Conservation (phyloP, 2,888 invertebrate genomes). For the Apamea sordens region DNA sequence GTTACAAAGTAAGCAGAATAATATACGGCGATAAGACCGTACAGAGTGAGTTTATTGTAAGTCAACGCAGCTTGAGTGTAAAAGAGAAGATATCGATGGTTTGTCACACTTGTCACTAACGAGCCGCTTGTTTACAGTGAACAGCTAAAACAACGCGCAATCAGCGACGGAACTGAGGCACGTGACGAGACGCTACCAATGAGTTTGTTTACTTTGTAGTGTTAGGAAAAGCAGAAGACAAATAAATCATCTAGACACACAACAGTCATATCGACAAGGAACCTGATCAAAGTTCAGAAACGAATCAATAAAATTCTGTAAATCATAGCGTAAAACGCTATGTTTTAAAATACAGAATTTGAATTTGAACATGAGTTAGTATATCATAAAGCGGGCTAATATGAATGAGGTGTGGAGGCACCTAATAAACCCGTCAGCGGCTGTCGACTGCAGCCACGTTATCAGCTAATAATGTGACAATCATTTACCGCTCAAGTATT, state of each 20-base stretch:
- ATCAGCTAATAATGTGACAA: conserved; percentile 6
- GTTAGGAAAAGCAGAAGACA: background rate
- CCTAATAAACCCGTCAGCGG: conserved; percentile 1
- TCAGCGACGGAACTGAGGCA: conserved; percentile 2
- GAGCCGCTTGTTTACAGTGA: background rate
- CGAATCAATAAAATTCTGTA: background rate
- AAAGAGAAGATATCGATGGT: background rate
- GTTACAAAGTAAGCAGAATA: background rate
- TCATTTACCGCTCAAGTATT: conserved; percentile 3
- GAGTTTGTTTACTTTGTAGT: background rate
- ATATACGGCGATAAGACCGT: too few relatives aligned
- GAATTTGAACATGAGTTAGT: background rate
- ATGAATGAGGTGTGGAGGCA: background rate
- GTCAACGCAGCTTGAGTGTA: background rate
- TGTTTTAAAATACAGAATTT: too few relatives aligned
- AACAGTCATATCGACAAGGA: background rate
- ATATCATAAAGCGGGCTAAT: background rate
- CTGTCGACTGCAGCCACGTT: background rate
- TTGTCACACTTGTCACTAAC: background rate
- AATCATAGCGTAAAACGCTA: background rate
- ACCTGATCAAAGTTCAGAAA: background rate
- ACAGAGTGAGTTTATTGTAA: background rate
- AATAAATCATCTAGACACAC: background rate
- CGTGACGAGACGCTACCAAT: background rate
- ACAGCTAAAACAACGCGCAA: background rate